A percentile compares a stretch with the other conserved stretches of the same genome.
phyloP scores from a whole-genome alignment of 2,797 vertebrate genomes.

The Acomys russatus region DNA sequence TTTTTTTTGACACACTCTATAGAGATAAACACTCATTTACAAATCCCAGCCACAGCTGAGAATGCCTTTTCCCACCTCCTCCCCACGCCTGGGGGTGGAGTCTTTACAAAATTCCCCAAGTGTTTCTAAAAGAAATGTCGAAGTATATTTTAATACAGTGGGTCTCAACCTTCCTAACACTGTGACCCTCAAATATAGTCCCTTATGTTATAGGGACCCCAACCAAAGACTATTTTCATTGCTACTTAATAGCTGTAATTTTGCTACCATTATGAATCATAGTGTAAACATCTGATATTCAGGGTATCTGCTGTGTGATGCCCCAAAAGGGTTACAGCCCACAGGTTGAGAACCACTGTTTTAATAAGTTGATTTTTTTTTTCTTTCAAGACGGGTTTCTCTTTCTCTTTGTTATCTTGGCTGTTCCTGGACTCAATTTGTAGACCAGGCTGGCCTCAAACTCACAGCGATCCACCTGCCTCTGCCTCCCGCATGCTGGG shows the following conservation, averaged over 20 bases:
- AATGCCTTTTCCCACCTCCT: not conserved
- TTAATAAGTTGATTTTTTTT: not conserved
- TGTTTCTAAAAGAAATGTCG: not conserved
- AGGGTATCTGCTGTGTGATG: not conserved
- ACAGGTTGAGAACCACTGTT: not conserved
- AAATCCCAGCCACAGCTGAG: not conserved
- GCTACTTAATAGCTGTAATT: not conserved
- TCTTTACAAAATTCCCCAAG: not conserved
- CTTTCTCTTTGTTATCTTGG: not conserved
- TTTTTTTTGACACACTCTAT: not conserved
- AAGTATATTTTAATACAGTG: not conserved
- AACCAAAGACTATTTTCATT: not conserved
- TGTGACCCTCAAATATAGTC: not conserved
- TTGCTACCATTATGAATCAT: not conserved
- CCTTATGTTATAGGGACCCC: not conserved
- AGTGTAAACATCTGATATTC: not conserved
- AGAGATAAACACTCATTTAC: not conserved
- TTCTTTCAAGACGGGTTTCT: not conserved
- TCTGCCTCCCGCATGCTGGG: too few relatives aligned
- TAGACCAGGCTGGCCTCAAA: too few relatives aligned
- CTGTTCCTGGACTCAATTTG: not conserved
- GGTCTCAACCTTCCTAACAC: not conserved
- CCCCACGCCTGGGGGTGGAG: not conserved
- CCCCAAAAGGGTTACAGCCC: not conserved
- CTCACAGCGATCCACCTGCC: too few relatives aligned